These are phyloP conservation scores for Lordiphosa stackelbergi DNA, from an alignment of 1,140 invertebrate species.

Conservation along the genomic window DNA sequence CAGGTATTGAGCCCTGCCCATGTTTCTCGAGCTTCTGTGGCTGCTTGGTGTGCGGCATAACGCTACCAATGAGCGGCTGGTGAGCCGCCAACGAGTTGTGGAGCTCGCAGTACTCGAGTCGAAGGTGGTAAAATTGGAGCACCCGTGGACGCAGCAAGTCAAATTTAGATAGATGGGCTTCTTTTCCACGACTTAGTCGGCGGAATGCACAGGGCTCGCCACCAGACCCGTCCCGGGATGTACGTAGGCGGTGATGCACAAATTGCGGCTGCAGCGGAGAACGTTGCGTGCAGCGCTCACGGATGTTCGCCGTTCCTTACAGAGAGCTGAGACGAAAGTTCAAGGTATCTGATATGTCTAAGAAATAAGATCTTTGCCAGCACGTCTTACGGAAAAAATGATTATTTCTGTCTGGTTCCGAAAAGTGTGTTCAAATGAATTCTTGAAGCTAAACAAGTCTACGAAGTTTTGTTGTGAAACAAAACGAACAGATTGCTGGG, in stretches of 20 bases:
- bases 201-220: slow-evolving; percentile 2
- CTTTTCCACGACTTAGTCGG: slow-evolving; percentile 38
- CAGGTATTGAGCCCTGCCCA: slow-evolving; percentile 9
- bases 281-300: slow-evolving; percentile 73
- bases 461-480: slow-evolving; percentile 4
- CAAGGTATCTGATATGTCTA: slow-evolving; percentile 82
- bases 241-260: slow-evolving; percentile 21
- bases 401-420: slow-evolving; percentile 12
- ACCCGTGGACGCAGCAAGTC: slow-evolving; percentile 93
- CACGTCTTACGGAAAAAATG: slow-evolving; percentile 6
- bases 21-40: slow-evolving; percentile 78
- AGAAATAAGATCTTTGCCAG: slow-evolving; percentile 79
- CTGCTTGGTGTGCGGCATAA: slow-evolving; percentile 70
- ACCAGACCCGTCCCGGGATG: slow-evolving; percentile 42
- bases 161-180: slow-evolving; percentile 91
- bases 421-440: slow-evolving; percentile 13
- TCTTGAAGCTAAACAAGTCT: slow-evolving; percentile 5
- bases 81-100: slow-evolving; percentile 79
- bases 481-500: slow-evolving; percentile 8
- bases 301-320: slow-evolving; percentile 79
- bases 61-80: slow-evolving; percentile 46
- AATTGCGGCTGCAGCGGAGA: slow-evolving; percentile 36
- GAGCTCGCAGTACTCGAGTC: slow-evolving; percentile 83
- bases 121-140: slow-evolving; percentile 90
- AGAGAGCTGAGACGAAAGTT: slow-evolving; percentile 79